Evolutionary conservation across 2,888 invertebrate species (phyloP).

Genomic region (Platycheirus rosarum): DNA sequence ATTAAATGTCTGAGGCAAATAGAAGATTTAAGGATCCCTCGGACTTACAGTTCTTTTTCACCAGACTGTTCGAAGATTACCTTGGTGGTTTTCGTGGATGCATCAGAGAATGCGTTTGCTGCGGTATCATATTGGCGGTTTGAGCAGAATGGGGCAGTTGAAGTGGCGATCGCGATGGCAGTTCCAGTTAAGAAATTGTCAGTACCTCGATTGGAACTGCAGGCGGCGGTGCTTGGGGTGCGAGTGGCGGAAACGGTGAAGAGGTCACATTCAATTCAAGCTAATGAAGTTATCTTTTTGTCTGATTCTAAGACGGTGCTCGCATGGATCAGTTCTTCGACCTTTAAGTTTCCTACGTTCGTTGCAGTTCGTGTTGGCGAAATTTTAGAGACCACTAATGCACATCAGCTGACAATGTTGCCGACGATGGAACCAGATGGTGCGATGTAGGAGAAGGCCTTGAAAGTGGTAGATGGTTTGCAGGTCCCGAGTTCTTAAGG

Average conservation of each 20-base stretch:
- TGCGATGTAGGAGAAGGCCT: too few species aligned
- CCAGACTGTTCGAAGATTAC: constrained; percentile 9
- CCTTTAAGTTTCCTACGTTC: too few species aligned
- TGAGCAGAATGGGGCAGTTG: constrained; percentile 16
- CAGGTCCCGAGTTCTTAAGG: too few species aligned
- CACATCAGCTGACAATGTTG: too few species aligned
- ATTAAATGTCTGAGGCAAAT: neutral
- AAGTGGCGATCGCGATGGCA: constrained; percentile 11
- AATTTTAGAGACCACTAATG: too few species aligned
- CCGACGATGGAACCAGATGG: too few species aligned
- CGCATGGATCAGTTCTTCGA: too few species aligned
- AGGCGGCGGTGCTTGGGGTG: constrained; percentile 28
- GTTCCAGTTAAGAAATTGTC: too few species aligned
- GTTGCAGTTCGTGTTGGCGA: too few species aligned
- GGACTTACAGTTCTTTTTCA: neutral
- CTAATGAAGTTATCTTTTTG: constrained; percentile 17
- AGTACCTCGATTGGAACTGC: constrained; percentile 24
- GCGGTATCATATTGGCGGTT: constrained; percentile 36
- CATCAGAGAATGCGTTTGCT: constrained; percentile 33
- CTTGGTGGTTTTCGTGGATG: constrained; percentile 38
- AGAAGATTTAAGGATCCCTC: constrained; percentile 6
- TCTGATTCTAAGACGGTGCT: too few species aligned
- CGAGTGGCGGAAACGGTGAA: constrained; percentile 27
- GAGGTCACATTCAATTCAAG: constrained; percentile 19
- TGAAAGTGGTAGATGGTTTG: too few species aligned